Evolutionary conservation across 2,888 invertebrate species (phyloP).

Genomic region (Labia minor): DNA sequence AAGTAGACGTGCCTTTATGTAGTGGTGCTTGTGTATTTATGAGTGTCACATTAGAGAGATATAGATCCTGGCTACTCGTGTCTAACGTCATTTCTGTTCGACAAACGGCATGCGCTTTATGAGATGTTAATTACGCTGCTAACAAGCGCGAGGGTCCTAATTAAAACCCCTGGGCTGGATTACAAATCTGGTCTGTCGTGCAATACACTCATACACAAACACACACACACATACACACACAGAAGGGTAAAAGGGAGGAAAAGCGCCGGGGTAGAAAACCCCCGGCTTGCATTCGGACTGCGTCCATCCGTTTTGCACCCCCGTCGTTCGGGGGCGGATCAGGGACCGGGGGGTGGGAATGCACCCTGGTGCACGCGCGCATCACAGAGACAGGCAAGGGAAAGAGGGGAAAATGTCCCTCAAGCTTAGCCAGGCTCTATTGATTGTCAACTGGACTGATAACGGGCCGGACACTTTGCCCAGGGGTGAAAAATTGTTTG

Average conservation of each 20-base stretch:
- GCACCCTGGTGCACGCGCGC: constrained; percentile 8
- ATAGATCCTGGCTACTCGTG: neutral
- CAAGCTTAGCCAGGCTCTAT: constrained; percentile 13
- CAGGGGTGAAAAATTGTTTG: constrained; percentile 13
- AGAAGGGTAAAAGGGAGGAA: neutral
- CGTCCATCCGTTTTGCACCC: constrained; percentile 1
- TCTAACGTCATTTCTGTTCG: constrained; percentile 13
- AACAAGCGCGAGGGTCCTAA: constrained; percentile 8
- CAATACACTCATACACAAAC: neutral
- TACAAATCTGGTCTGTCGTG: constrained; percentile 13
- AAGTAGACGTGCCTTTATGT: neutral
- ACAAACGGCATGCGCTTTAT: constrained; percentile 13
- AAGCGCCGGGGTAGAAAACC: constrained; percentile 2
- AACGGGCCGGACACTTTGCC: constrained; percentile 13
- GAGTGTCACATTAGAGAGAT: neutral
- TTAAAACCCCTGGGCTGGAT: constrained; percentile 13
- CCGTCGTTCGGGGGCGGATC: constrained; percentile 13
- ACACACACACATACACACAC: no score
- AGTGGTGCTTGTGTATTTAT: constrained; percentile 13
- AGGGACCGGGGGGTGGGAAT: neutral
- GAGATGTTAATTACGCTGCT: constrained; percentile 8
- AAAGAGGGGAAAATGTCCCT: constrained; percentile 13
- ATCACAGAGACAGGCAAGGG: neutral
- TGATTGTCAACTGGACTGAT: constrained; percentile 13
- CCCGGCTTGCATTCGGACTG: constrained; percentile 4